A percentile compares a stretch with the other conserved stretches of the same genome.
phyloP scores from a whole-genome alignment of 2,797 vertebrate genomes.

The Zenarchopterus dispar region DNA sequence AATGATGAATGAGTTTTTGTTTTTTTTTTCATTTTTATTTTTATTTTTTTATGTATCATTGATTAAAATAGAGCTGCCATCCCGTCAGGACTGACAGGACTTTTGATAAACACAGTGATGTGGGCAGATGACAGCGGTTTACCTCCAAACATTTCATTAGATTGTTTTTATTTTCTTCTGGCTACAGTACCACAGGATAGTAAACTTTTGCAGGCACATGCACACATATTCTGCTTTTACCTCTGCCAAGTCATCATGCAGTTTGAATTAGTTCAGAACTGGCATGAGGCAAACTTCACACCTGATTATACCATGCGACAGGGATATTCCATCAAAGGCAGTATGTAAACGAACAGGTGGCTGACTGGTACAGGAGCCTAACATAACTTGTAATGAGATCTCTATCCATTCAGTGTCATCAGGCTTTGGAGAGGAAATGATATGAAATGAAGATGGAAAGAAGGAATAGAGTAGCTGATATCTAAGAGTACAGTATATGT shows the following conservation, averaged over 20 bases:
- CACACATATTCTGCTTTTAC: neutral
- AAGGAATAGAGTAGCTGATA: too few relatives aligned
- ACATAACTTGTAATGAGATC: conserved; percentile 13
- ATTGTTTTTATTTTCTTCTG: conserved; percentile 1
- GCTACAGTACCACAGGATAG: neutral
- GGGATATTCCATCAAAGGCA: conserved; percentile 22
- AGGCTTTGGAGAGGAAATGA: too few relatives aligned
- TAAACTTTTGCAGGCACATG: neutral
- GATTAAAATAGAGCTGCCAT: neutral
- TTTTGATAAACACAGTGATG: conserved; percentile 2
- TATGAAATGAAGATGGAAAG: too few relatives aligned
- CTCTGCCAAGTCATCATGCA: conserved; percentile 5
- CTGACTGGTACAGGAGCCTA: conserved; percentile 17
- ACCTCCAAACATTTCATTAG: neutral
- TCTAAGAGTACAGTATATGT: too few relatives aligned
- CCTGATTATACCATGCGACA: conserved; percentile 2
- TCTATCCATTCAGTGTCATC: neutral
- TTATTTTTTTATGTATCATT: too few relatives aligned
- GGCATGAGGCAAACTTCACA: conserved; percentile 17
- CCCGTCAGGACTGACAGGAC: neutral
- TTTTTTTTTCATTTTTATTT: too few relatives aligned
- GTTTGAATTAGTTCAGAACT: conserved; percentile 17
- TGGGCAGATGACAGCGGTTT: neutral
- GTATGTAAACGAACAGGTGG: conserved; percentile 20
- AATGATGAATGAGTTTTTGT: neutral